Conservation (phyloP, 92 coral and sea anemone species). For the Epizoanthus fatuus region DNA sequence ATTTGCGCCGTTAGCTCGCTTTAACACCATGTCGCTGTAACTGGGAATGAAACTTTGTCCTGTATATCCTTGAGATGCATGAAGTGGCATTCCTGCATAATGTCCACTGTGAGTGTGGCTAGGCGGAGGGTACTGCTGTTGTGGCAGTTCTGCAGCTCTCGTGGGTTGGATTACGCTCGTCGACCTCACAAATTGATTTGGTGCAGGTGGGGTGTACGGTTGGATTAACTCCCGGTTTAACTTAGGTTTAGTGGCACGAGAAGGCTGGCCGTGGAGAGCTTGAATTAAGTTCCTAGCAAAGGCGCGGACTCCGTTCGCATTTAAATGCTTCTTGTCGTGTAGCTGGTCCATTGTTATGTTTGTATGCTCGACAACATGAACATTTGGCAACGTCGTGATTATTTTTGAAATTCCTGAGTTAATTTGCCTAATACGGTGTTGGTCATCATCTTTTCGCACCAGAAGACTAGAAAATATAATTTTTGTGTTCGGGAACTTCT, state of each 20-base stretch:
- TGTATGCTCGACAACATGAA: constrained; percentile 17
- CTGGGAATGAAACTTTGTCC: constrained; percentile 9
- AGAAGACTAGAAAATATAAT: constrained; percentile 28
- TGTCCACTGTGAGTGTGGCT: constrained; percentile 22
- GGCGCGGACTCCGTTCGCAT: constrained; percentile 11
- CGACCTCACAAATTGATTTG: constrained; percentile 20
- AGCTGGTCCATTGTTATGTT: constrained; percentile 5
- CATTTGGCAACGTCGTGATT: constrained; percentile 7
- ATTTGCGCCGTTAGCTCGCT: background rate
- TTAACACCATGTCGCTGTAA: constrained; percentile 2
- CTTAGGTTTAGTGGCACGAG: background rate
- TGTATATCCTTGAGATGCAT: background rate
- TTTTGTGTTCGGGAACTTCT: background rate
- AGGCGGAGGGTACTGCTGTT: constrained; percentile 10
- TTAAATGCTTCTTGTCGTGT: constrained; percentile 29
- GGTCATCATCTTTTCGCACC: constrained; percentile 10
- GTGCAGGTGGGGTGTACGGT: constrained; percentile 9
- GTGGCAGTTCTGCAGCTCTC: constrained; percentile 21
- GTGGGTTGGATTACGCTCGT: constrained; percentile 9
- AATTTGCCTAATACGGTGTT: constrained; percentile 12
- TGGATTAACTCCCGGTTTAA: background rate
- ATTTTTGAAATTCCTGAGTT: background rate
- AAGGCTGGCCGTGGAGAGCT: constrained; percentile 8
- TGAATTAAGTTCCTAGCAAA: constrained; percentile 22
- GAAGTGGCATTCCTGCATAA: constrained; percentile 15